phyloP scores from a whole-genome alignment of 2,888 invertebrate species.

The Napeogenes sylphis region DNA sequence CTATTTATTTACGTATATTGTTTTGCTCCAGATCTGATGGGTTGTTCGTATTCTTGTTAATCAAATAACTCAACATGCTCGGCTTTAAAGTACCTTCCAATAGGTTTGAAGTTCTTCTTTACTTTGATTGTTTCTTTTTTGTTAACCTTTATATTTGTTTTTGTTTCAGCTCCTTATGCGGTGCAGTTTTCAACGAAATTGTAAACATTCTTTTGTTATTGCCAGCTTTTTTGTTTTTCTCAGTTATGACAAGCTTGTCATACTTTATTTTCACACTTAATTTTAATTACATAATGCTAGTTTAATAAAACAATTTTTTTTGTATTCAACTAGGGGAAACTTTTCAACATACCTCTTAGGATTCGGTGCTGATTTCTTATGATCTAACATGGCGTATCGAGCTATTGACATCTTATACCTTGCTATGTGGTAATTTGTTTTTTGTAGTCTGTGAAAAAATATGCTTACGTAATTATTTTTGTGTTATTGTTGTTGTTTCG shows the following conservation, averaged over 20 bases:
- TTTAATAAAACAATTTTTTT: too few species aligned
- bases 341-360: conserved; percentile 83
- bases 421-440: conserved; percentile 90
- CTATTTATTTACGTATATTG: neutral
- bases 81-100: conserved; percentile 17
- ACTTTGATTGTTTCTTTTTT: conserved; percentile 6
- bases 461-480: neutral
- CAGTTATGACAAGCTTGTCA: conserved; percentile 27
- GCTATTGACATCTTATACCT: conserved; percentile 95
- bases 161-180: conserved; percentile 21
- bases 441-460: conserved; percentile 74
- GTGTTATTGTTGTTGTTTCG: too few species aligned
- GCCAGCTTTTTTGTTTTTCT: conserved; percentile 18
- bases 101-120: conserved; percentile 16
- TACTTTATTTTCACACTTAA: conserved; percentile 24
- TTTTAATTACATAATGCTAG: too few species aligned
- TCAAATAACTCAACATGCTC: conserved; percentile 11
- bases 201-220: conserved; percentile 26
- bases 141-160: neutral
- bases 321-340: too few species aligned
- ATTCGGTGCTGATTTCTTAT: conserved; percentile 92
- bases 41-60: conserved; percentile 10
- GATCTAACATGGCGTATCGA: conserved; percentile 96
- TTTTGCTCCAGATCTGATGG: conserved; percentile 9
- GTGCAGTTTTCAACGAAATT: conserved; percentile 20